Evolutionary conservation across 2,113 vertebrate genomes (phyloP).

Genomic region (Hipposideros armiger): DNA sequence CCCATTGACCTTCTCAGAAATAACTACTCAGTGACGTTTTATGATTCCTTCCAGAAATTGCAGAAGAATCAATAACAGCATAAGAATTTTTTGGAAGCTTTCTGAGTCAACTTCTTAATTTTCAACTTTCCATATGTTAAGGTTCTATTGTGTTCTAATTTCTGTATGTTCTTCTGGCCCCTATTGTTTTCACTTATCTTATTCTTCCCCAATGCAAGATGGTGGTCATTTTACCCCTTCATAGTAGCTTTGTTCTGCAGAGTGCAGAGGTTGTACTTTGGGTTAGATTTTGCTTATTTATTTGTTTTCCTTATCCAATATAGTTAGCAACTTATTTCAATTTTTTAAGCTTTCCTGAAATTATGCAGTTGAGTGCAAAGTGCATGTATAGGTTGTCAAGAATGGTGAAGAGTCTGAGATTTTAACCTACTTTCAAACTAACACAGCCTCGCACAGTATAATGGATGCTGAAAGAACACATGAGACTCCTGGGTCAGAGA

Average conservation of each 20-base stretch:
- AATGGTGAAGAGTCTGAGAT: constrained; percentile 33
- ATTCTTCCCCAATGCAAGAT: background rate
- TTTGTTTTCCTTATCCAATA: background rate
- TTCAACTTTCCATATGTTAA: background rate
- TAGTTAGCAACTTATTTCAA: background rate
- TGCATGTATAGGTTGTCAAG: background rate
- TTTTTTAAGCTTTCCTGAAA: constrained; percentile 17
- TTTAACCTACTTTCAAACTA: constrained; percentile 52
- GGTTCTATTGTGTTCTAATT: background rate
- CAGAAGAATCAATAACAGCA: background rate
- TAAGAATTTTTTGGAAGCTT: background rate
- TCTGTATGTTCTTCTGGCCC: background rate
- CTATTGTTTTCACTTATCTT: background rate
- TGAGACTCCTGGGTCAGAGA: constrained; percentile 49
- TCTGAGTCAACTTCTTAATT: background rate
- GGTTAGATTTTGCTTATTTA: background rate
- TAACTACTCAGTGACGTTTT: background rate
- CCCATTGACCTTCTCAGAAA: background rate
- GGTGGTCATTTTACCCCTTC: background rate
- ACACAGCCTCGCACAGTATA: constrained; percentile 8
- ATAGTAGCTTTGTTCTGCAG: background rate
- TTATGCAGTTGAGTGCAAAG: background rate
- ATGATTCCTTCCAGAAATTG: background rate
- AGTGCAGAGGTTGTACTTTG: background rate
- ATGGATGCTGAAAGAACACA: background rate